Conservation (phyloP, 35 echinoderm and acorn worm genomes). For the Apostichopus japonicus region DNA sequence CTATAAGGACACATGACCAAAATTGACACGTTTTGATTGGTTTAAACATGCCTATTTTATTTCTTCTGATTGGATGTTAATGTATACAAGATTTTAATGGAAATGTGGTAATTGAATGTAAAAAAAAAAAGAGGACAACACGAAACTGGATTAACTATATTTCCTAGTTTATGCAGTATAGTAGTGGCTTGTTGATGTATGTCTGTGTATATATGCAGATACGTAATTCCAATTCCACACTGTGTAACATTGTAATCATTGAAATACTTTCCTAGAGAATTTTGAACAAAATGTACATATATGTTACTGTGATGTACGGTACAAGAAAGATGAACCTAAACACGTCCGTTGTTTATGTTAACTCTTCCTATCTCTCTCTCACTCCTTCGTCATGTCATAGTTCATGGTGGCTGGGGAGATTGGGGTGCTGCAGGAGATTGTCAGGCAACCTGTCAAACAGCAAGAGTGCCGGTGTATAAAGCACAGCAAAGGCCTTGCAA, state of each 20-base stretch:
- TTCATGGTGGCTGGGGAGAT: slow-evolving; percentile 13
- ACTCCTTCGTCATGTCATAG: not conserved
- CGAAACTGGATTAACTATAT: no score
- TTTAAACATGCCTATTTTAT: not conserved
- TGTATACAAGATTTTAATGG: no score
- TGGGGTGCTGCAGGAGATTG: not conserved
- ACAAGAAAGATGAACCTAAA: not conserved
- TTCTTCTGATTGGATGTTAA: no score
- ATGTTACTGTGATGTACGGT: not conserved
- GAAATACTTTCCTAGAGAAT: not conserved
- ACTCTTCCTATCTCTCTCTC: not conserved
- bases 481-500: not conserved
- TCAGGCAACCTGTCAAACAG: not conserved
- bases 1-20: no score
- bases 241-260: not conserved
- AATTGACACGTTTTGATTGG: not conserved
- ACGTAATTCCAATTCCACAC: no score
- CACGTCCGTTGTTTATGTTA: no score
- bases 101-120: not conserved
- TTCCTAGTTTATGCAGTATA: no score
- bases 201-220: no score
- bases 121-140: no score
- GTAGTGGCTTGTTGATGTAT: no score
- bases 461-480: not conserved
- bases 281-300: no score